phyloP scores from a whole-genome alignment of 2,113 vertebrate species.

The Arizona elegans region DNA sequence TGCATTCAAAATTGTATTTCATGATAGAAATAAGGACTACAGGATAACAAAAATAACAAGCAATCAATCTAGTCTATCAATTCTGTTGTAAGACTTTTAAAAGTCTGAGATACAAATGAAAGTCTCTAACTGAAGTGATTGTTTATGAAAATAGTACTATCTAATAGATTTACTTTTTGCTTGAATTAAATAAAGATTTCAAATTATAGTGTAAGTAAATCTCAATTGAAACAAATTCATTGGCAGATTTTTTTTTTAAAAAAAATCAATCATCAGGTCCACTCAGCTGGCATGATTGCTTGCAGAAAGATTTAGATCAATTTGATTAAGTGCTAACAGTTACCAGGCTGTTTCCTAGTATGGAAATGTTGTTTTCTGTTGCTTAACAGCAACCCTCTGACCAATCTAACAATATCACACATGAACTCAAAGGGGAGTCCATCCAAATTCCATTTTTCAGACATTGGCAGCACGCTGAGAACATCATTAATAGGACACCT shows the following conservation, averaged over 20 bases:
- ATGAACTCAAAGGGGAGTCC: neutral
- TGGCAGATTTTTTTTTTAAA: neutral
- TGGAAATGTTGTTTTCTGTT: slow-evolving; percentile 16
- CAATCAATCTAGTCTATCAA: slow-evolving; percentile 6
- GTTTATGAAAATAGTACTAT: slow-evolving; percentile 10
- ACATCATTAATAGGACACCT: neutral
- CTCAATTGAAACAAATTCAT: neutral
- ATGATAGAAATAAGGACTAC: neutral
- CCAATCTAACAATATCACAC: slow-evolving; percentile 11
- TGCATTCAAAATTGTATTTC: neutral
- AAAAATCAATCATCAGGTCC: neutral
- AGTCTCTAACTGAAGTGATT: slow-evolving; percentile 37
- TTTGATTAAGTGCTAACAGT: neutral
- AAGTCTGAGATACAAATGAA: slow-evolving; percentile 37
- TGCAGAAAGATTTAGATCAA: neutral
- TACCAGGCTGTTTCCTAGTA: neutral
- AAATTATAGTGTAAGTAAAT: neutral
- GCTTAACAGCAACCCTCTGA: slow-evolving; percentile 3
- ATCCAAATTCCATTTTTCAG: neutral
- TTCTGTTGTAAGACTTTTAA: slow-evolving; percentile 33
- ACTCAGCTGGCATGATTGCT: neutral
- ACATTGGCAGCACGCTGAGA: neutral
- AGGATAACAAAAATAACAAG: slow-evolving; percentile 17
- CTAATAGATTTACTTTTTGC: neutral
- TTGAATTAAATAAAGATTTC: slow-evolving; percentile 9